Percentiles rank a stretch among this genome's conserved stretches.
These are phyloP conservation scores for Adrianichthys oophorus DNA, from an alignment of 2,797 vertebrate species.

Conservation along the genomic window DNA sequence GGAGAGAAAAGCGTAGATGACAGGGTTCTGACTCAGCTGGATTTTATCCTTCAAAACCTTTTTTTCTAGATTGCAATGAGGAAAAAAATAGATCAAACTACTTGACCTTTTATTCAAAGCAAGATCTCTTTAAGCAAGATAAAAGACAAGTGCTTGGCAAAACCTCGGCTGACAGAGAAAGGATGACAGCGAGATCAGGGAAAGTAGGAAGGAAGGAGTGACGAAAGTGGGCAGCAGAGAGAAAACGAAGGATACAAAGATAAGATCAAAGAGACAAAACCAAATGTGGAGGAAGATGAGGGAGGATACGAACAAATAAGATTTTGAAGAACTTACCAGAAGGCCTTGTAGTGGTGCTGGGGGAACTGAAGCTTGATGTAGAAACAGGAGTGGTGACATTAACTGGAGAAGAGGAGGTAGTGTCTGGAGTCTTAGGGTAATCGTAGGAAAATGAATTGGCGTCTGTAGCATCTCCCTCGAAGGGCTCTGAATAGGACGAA, in stretches of 20 bases:
- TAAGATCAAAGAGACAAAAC: conserved; percentile 7
- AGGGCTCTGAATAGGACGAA: conserved; percentile 64
- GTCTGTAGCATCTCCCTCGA: conserved; percentile 44
- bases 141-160: conserved; percentile 22
- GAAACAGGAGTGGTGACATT: conserved; percentile 49
- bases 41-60: conserved; percentile 14
- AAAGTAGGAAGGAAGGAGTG: conserved; percentile 23
- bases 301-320: not conserved
- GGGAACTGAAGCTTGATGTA: conserved; percentile 30
- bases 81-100: conserved; percentile 3
- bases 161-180: conserved; percentile 21
- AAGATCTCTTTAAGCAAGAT: conserved; percentile 25
- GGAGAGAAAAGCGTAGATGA: conserved; percentile 24
- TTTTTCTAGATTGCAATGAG: conserved; percentile 13
- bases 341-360: conserved; percentile 50
- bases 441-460: conserved; percentile 39
- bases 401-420: conserved; percentile 38
- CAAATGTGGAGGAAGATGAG: not conserved
- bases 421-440: conserved; percentile 38
- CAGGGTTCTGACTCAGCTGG: conserved; percentile 5
- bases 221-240: conserved; percentile 22
- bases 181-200: conserved; percentile 24
- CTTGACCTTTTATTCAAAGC: conserved; percentile 29
- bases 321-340: conserved; percentile 66
- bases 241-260: conserved; percentile 7